Base-by-base conservation (phyloP, 2,113 vertebrate genomes). In the Meleagris gallopavo region DNA sequence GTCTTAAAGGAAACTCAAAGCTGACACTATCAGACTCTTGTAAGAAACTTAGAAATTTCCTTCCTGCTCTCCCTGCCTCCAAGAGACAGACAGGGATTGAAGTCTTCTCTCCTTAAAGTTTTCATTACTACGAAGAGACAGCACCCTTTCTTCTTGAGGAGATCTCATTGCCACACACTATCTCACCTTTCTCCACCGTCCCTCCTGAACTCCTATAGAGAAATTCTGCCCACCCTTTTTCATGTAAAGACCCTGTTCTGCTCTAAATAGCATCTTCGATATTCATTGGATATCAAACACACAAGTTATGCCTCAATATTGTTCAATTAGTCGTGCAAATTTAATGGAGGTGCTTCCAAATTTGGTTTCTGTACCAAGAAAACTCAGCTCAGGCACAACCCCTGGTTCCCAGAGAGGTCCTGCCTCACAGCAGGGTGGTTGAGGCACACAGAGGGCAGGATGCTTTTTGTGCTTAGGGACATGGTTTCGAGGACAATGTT, bases 41-140 rank as follows among this genome's bases (percentile, higher is more conserved):
- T 30, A 74, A 95, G 76, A 86, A 71, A 78, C 36, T 88, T 91
- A 40, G 88, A 93, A 88, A 96, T 71, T 78, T 46, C 57, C 76
- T 57, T 92, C 65, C 75, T 55, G 72, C 32, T 32, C 29, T 34
- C 32, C 64, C 65, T 80, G 38, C 77, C 82, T 95, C 87, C 78
- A 94, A 95, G 72, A 95, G 65, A 86, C 69, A 86, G 91, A 93
- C 15, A 83, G 24, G 24, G 61, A 38, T 19, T 77, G 14, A 50
- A 29, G 81, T 77, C 20, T 70, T 76, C n/a, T 62, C 21, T 54
- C 73, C 64, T 54, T 30, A 29, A 10, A 43, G 8, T 34, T 73
- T 70, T 76, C 27, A 40, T 80, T 52, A 19, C 10, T 78, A 74
- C 83, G 77, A 60, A 48, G 32, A 65, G 65, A 83, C 12, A 67